Evolutionary conservation across 2,113 vertebrate species (phyloP).

Genomic region (Paraplagusia blochii): DNA sequence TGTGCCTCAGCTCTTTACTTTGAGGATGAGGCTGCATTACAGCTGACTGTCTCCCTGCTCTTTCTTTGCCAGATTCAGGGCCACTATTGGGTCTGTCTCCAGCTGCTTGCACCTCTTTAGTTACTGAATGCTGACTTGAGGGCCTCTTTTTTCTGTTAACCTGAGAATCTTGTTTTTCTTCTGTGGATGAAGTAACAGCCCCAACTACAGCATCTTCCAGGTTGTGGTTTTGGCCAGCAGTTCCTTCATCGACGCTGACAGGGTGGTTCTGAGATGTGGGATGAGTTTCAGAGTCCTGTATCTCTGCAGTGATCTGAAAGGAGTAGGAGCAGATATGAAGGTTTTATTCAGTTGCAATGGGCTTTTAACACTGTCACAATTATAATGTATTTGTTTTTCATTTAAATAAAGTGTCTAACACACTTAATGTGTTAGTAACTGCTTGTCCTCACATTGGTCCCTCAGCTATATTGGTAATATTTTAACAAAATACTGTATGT

Average conservation of each 20-base stretch:
- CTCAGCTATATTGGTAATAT: too few relatives aligned
- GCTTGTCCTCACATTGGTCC: too few relatives aligned
- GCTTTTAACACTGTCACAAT: background rate
- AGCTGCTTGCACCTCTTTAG: background rate
- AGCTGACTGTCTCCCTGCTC: background rate
- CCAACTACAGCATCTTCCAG: background rate
- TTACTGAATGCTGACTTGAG: background rate
- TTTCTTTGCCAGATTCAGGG: background rate
- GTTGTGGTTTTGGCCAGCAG: background rate
- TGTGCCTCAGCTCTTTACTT: background rate
- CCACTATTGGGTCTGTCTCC: background rate
- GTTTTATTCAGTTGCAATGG: background rate
- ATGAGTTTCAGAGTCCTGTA: background rate
- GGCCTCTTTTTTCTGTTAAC: background rate
- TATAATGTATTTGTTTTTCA: too few relatives aligned
- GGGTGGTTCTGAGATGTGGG: slow-evolving; percentile 6
- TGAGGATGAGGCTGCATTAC: background rate
- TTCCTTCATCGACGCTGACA: background rate
- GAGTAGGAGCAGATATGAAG: background rate
- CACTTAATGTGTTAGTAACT: too few relatives aligned
- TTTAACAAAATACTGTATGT: too few relatives aligned
- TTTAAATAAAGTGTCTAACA: too few relatives aligned
- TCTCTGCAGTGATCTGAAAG: slow-evolving; percentile 20
- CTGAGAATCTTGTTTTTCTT: background rate
- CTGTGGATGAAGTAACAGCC: background rate